Evolutionary conservation across 1,140 invertebrate species (phyloP).

Genomic region (Hypsibius dujardini): DNA sequence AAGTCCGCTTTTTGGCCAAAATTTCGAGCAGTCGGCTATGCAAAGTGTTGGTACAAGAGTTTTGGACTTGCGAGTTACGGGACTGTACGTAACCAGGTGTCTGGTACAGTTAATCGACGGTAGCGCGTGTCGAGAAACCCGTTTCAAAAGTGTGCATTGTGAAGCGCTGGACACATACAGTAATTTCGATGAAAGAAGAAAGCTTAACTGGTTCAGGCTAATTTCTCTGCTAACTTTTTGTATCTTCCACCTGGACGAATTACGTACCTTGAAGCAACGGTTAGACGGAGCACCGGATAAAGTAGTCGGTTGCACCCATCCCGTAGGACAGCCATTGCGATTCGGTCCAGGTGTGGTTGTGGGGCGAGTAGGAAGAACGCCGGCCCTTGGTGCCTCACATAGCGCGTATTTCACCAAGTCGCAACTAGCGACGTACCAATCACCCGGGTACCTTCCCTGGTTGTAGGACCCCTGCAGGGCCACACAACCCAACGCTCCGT

Average conservation of each 20-base stretch:
- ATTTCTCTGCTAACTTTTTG: too few relatives aligned
- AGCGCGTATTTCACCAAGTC: neutral
- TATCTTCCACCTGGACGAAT: neutral
- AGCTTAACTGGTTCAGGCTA: too few relatives aligned
- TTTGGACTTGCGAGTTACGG: too few relatives aligned
- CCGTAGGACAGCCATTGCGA: slow-evolving; percentile 1
- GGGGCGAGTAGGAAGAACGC: neutral
- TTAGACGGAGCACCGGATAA: neutral
- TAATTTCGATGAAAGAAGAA: too few relatives aligned
- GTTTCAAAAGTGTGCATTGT: too few relatives aligned
- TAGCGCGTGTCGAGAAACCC: too few relatives aligned
- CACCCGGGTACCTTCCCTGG: neutral
- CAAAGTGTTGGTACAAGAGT: neutral
- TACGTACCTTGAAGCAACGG: slow-evolving; percentile 9
- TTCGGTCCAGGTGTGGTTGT: neutral
- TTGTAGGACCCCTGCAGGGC: neutral
- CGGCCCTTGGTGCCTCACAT: neutral
- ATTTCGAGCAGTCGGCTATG: neutral
- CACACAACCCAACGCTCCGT: neutral
- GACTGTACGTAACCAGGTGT: too few relatives aligned
- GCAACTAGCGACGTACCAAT: neutral
- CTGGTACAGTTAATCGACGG: too few relatives aligned
- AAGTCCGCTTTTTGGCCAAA: neutral
- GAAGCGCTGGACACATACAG: too few relatives aligned
- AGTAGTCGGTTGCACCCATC: neutral